Evolutionary conservation across 2,113 vertebrate species (phyloP).

Genomic region (Osmerus eperlanus): DNA sequence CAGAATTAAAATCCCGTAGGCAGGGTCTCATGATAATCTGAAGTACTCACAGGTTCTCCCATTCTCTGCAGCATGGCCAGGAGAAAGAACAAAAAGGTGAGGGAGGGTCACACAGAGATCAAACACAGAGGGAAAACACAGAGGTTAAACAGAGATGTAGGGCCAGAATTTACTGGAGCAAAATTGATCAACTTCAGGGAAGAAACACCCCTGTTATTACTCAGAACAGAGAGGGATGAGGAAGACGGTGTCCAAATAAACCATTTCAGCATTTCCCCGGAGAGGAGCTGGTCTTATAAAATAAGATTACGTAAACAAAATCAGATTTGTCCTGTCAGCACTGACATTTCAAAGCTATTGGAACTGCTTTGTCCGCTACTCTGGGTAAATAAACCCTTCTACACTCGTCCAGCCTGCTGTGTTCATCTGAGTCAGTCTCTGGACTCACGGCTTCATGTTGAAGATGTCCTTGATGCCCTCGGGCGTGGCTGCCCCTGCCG

Average conservation of each 20-base stretch:
- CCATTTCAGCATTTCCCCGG: no score
- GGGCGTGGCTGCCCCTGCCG: constrained; percentile 83
- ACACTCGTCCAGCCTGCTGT: background rate
- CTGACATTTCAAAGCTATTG: no score
- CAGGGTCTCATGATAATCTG: background rate
- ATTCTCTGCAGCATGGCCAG: constrained; percentile 85
- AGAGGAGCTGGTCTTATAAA: no score
- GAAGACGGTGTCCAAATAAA: no score
- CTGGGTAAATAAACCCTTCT: background rate
- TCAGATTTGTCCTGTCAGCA: background rate
- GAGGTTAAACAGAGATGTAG: no score
- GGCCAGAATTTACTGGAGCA: no score
- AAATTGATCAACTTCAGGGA: no score
- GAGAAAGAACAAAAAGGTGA: constrained; percentile 59
- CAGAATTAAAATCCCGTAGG: background rate
- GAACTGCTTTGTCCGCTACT: no score
- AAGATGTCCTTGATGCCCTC: constrained; percentile 97
- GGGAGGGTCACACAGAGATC: constrained; percentile 7
- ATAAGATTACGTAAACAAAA: no score
- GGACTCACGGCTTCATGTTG: constrained; percentile 98
- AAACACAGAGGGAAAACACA: background rate
- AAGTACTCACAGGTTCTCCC: constrained; percentile 96
- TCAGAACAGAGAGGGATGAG: no score
- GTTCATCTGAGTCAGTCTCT: no score
- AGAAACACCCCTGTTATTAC: no score